Evolutionary conservation across 1,140 invertebrate genomes (phyloP), one percentile per base, ranked within the genome.

Genomic region (Dinothrombium tinctorium): DNA sequence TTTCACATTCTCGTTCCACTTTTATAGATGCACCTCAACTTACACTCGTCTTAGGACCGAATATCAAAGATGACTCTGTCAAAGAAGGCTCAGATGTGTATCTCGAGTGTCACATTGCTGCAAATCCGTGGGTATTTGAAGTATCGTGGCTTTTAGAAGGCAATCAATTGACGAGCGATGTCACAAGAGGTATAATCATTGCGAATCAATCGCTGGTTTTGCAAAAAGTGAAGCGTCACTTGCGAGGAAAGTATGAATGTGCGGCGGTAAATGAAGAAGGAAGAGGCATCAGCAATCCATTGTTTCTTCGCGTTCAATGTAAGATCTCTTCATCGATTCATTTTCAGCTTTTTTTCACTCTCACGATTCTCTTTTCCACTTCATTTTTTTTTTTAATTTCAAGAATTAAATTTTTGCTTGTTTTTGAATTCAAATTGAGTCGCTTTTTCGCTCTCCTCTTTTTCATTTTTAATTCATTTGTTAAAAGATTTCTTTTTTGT

Each of bases 181-280:
- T 79, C 37, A 61, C 78, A 41, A 78, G 72, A 9, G 75, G 77
- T 11, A 64, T 82, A 7, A 76, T 83, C 37, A 62, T 81, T 43
- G 80, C 54, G 4, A 76, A 79, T 54, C 74, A 75, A 50, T 79
- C 53, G 7, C 40, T 59, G 15, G 52, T 57, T 2, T 47, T 59
- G 3, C 57, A 57, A 43, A 49, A 51, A 11, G 51, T 57, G 2
- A 31, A 37, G 12, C 41, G 51, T n/a, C 40, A 44, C 2, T 49
- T 51, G 20, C 33, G 49, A 7, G 57, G 57, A 2, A 35, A 41
- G 6, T 89, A 87, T 59, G 77, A 77, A 1, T 90, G 83, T 55
- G 73, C 80, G 2, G 82, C 79, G 0, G 75, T 72, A 57, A 90
- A 87, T 56, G 71, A 71, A 0, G 79, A 86, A 57, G 83, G 83